phyloP scores from a whole-genome alignment of 1,140 invertebrate species.

The Akabosia matsudoensis region DNA sequence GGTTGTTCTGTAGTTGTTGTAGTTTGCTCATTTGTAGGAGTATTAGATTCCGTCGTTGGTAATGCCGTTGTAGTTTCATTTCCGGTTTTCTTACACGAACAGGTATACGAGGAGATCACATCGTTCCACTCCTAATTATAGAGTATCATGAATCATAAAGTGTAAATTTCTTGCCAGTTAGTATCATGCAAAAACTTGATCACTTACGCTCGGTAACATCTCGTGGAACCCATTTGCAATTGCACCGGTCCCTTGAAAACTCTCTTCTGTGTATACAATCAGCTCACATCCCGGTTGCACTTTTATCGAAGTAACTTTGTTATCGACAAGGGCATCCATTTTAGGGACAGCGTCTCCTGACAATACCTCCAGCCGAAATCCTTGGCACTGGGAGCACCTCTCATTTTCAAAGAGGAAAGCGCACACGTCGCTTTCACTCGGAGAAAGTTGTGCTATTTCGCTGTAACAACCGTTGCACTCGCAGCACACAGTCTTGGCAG shows the following conservation, averaged over 20 bases:
- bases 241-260: not conserved
- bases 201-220: not conserved
- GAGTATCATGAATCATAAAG: not conserved
- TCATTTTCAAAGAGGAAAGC: conserved; percentile 3
- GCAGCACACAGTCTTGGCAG: conserved; percentile 16
- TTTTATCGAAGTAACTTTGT: not conserved
- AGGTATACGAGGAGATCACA: not conserved
- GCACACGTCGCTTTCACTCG: conserved; percentile 23
- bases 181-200: not conserved
- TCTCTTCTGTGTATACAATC: not conserved
- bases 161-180: not conserved
- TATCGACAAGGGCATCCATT: not conserved
- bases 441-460: not conserved
- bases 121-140: conserved; percentile 13
- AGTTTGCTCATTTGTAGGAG: not conserved
- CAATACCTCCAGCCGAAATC: not conserved
- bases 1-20: not conserved
- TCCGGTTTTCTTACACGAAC: not conserved
- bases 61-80: not conserved
- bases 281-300: conserved; percentile 1
- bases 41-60: not conserved
- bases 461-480: conserved; percentile 17
- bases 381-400: not conserved
- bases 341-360: not conserved
- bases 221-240: not conserved